Evolutionary conservation across 1,140 invertebrate species (phyloP).

Genomic region (Pteromalus puparum): DNA sequence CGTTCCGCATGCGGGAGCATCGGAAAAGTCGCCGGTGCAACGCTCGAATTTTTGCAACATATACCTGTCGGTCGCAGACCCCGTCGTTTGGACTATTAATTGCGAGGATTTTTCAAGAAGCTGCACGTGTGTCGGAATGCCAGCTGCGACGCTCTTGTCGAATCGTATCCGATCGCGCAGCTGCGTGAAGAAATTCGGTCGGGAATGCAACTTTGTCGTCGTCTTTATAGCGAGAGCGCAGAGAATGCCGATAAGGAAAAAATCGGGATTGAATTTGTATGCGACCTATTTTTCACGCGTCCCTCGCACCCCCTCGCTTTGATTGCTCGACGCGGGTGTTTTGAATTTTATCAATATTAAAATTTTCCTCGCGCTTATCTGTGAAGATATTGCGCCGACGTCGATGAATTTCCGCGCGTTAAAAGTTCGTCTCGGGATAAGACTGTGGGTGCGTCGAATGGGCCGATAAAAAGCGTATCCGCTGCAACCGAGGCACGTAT

Average conservation of each 20-base stretch:
- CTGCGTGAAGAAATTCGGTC: background rate
- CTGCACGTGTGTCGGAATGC: background rate
- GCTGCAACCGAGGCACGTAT: background rate
- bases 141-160: background rate
- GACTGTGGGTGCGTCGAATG: background rate
- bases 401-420: background rate
- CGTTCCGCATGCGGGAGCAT: background rate
- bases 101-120: background rate
- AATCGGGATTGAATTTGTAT: conserved; percentile 30
- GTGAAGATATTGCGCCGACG: background rate
- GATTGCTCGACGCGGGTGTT: background rate
- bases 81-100: background rate
- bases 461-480: background rate
- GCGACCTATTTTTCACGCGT: conserved; percentile 13
- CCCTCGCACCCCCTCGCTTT: background rate
- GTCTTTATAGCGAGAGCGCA: background rate
- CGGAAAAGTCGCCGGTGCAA: background rate
- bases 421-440: background rate
- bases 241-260: conserved; percentile 11
- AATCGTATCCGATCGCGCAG: conserved; percentile 16
- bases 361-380: background rate
- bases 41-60: conserved; percentile 24
- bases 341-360: background rate
- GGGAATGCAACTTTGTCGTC: background rate
- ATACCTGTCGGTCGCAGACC: background rate